A percentile compares a stretch with the other conserved stretches of the same genome.
phyloP scores from a whole-genome alignment of 2,113 vertebrate genomes.

The Ancistrus triradiatus region DNA sequence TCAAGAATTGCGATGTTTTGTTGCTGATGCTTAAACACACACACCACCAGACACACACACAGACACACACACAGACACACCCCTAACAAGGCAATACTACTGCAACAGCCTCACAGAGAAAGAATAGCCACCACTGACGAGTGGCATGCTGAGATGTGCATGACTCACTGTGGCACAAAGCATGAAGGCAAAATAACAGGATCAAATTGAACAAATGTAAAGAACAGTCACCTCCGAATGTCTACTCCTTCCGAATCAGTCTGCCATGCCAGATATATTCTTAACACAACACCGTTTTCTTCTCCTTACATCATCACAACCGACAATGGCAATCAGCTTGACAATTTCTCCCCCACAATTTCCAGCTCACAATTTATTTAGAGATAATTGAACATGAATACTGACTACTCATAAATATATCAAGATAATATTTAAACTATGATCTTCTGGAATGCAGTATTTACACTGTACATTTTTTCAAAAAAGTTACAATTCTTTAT shows the following conservation, averaged over 20 bases:
- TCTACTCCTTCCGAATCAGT: neutral
- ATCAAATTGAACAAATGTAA: neutral
- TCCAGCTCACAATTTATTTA: neutral
- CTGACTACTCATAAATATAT: conserved; percentile 61
- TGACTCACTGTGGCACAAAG: neutral
- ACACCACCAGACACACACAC: no score
- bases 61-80: no score
- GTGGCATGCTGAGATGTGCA: neutral
- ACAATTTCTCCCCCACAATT: neutral
- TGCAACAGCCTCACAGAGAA: conserved; percentile 2
- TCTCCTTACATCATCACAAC: neutral
- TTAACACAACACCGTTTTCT: neutral
- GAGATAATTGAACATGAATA: conserved; percentile 49
- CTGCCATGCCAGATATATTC: conserved; percentile 2
- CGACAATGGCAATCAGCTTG: no score
- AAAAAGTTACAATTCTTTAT: conserved; percentile 52
- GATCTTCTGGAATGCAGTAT: conserved; percentile 53
- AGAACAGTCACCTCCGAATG: neutral
- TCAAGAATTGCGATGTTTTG: no score
- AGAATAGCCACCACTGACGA: neutral
- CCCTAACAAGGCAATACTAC: neutral
- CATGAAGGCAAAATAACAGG: neutral
- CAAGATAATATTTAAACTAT: conserved; percentile 40
- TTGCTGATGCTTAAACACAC: no score
- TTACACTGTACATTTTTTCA: conserved; percentile 66